These are phyloP conservation scores for Phlogophora meticulosa DNA, from an alignment of 2,888 invertebrate genomes.

Conservation along the genomic window DNA sequence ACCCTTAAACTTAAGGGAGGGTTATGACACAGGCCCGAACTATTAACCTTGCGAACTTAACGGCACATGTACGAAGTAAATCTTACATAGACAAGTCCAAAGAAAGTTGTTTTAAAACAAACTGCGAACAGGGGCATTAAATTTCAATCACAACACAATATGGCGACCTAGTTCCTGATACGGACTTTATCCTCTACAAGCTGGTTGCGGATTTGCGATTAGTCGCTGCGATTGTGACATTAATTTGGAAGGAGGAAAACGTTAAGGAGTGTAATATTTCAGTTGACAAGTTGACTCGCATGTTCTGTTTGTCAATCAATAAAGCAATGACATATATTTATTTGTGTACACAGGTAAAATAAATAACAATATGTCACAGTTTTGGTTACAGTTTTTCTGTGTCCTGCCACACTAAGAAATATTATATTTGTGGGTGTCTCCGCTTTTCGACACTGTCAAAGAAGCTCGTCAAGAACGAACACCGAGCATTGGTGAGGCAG, in stretches of 20 bases:
- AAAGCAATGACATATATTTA: too few species aligned
- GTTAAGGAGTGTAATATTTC: not conserved
- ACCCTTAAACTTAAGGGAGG: constrained; percentile 17
- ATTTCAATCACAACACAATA: constrained; percentile 82
- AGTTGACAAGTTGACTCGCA: too few species aligned
- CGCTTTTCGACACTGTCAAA: too few species aligned
- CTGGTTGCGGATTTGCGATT: constrained; percentile 48
- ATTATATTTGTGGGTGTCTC: too few species aligned
- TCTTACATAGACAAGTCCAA: constrained; percentile 53
- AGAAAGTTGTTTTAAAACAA: constrained; percentile 75
- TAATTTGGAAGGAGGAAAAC: not conserved
- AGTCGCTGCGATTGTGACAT: constrained; percentile 31
- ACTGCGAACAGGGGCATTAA: constrained; percentile 76
- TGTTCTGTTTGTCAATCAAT: too few species aligned
- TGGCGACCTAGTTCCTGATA: constrained; percentile 73
- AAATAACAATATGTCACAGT: too few species aligned
- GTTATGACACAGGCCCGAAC: constrained; percentile 30
- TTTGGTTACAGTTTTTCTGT: too few species aligned
- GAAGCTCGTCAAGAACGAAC: too few species aligned
- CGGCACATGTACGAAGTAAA: constrained; percentile 43
- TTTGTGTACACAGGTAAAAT: too few species aligned
- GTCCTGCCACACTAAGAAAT: too few species aligned
- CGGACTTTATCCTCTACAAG: constrained; percentile 66
- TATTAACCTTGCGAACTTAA: constrained; percentile 53
- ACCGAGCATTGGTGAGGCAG: too few species aligned